Evolutionary conservation across 2,797 vertebrate species (phyloP), one percentile per base, ranked within the genome.

Genomic region (Fundulus diaphanus): DNA sequence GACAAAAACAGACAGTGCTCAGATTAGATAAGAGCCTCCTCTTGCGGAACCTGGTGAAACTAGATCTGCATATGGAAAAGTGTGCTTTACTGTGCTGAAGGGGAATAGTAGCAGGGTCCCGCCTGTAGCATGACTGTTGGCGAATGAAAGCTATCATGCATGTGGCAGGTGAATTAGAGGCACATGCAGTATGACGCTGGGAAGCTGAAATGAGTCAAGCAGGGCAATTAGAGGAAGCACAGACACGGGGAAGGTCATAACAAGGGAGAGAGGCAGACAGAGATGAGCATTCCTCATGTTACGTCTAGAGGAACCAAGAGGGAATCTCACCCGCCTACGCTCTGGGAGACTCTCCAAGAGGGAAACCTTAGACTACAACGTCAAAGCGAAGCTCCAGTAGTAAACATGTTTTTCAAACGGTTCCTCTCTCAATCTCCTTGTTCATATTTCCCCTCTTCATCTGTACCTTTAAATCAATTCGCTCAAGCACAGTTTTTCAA

Each of bases 341-440:
- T 91, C 95, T 94, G 96, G 96, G 96, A 96, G 76, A 85, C 85
- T 73, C 91, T 96, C 96, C 96, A 96, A 90, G 95, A 96, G 96
- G 96, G 96, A 96, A 97, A 97, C 96, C 96, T 97, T 95, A 97
- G 94, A 96, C 93, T 94, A 89, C 95, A 93, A 96, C 93, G 93
- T 96, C 96, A 97, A 94, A 92, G 90, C 82, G 79, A 82, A 57
- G 79, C 90, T 95, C 92, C 92, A 92, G 93, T 84, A 93, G 95
- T 97, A 97, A 97, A 98, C 96, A 97, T 96, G 96, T 97, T 97
- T 96, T 96, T 95, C 95, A 95, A 94, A 93, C 92, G 93, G 93
- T 79, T 83, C 77, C 74, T 77, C 70, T 46, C 48, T 78, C 49
- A 52, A 33, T 35, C 54, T 67, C 33, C 35, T 52, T 77, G n/a